Evolutionary conservation across 2,113 vertebrate species (phyloP).

Genomic region (Hyperoodon ampullatus): DNA sequence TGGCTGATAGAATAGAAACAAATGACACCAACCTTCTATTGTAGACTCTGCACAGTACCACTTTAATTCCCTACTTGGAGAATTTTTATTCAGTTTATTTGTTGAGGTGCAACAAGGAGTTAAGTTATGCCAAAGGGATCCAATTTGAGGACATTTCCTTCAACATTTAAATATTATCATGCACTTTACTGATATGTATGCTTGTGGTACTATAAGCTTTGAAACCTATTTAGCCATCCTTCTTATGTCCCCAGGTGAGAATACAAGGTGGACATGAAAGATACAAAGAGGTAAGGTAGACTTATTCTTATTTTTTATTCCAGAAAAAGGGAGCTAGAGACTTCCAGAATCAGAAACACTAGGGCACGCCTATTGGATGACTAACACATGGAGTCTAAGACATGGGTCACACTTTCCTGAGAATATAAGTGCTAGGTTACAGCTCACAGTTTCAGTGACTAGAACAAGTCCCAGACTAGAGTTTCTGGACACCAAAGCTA

Average conservation of each 20-base stretch:
- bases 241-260: slow-evolving; percentile 75
- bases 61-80: not conserved
- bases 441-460: not conserved
- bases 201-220: not conserved
- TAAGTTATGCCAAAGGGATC: not conserved
- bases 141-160: not conserved
- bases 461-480: not conserved
- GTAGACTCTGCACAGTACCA: rapidly evolving
- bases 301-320: not conserved
- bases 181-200: not conserved
- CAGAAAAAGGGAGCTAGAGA: not conserved
- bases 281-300: slow-evolving; percentile 67
- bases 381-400: not conserved
- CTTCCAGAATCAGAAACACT: slow-evolving; percentile 48
- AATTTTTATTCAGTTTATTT: slow-evolving; percentile 10
- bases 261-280: slow-evolving; percentile 80
- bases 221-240: not conserved
- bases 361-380: not conserved
- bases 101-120: not conserved
- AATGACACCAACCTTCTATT: not conserved
- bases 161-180: not conserved
- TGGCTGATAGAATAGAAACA: not conserved
- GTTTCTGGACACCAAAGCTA: not conserved
- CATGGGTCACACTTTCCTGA: not conserved
- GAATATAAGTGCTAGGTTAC: not conserved